Base-by-base conservation (phyloP, 2,797 vertebrate species). In the Syncerus caffer region DNA sequence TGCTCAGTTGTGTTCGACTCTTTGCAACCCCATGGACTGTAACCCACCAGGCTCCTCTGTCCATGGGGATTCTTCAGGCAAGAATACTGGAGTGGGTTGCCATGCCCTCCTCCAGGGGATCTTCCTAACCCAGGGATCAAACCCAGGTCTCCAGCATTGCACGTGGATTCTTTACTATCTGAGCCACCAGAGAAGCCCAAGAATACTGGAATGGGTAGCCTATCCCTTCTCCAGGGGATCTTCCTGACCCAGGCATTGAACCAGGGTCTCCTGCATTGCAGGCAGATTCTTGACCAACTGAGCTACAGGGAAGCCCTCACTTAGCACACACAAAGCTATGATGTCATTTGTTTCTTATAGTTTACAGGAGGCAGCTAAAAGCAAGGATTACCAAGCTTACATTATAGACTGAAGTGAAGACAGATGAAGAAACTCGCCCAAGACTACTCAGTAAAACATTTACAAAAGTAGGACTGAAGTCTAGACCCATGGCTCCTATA, bases 1-100 rank as follows among this genome's bases (percentile, higher is more conserved):
- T 1, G 5, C 67, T 71, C 67, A 71, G 67, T 71, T 19, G 38
- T 13, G 19, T 38, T 13, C 0, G 0, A 71, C 34, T 71, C 67
- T 38, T 38, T 12, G 11, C 3, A 1, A 10, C 62, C 8, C 62
- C 8, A 67, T 34, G 8, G 67, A 38, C 67, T 71, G 34, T 71
- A 71, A 38, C 19, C 34, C 2, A 3, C 5, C 67, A 71, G 67
- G 67, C 19, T 71, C 34, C 19, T 71, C 64, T 38, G 19, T 71
- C 67, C 34, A 23, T 13, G 5, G 10, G 0, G 34, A 71, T 71
- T 71, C 34, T 38, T 38, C 21, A 71, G 34, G 11, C 34, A 23
- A 38, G 34, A 21, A 13, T 38, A 71, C 67, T 38, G 64, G 64
- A 23, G 34, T 71, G 64, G 64, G 17, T 38, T 67, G 64, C n/a